These are phyloP conservation scores for Pampusana beccarii DNA, from an alignment of 2,113 vertebrate species.

Conservation along the genomic window DNA sequence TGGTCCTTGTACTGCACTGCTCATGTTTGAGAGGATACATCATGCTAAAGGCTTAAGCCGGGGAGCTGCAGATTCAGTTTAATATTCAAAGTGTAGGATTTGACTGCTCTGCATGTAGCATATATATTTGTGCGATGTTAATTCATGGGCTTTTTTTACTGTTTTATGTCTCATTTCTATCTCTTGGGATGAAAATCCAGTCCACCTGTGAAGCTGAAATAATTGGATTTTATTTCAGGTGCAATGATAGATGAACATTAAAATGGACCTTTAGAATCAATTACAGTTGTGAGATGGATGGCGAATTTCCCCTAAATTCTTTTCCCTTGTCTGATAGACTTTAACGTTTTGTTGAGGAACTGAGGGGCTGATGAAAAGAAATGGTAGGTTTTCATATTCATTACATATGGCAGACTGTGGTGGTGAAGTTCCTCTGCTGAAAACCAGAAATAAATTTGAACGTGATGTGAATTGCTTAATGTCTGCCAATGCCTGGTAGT, in stretches of 20 bases:
- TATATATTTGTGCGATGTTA: background rate
- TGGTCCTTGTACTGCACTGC: background rate
- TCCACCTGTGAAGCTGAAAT: background rate
- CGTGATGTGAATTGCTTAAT: background rate
- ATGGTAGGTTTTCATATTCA: background rate
- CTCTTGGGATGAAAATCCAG: background rate
- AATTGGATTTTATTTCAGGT: conserved; percentile 9
- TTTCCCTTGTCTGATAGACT: background rate
- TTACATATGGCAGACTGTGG: background rate
- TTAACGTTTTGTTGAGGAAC: background rate
- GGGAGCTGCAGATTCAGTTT: background rate
- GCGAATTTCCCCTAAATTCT: background rate
- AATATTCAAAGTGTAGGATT: background rate
- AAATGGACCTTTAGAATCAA: background rate
- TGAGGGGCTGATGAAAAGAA: background rate
- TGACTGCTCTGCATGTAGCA: background rate
- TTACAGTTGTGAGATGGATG: background rate
- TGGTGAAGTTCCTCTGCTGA: background rate
- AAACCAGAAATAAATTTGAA: conserved; percentile 6
- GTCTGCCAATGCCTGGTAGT: background rate
- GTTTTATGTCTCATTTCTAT: background rate
- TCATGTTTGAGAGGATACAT: background rate
- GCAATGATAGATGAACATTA: background rate
- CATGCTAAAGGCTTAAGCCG: background rate
- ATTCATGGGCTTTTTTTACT: background rate